Evolutionary conservation across 2,113 vertebrate species (phyloP).

Genomic region (Cairina moschata): DNA sequence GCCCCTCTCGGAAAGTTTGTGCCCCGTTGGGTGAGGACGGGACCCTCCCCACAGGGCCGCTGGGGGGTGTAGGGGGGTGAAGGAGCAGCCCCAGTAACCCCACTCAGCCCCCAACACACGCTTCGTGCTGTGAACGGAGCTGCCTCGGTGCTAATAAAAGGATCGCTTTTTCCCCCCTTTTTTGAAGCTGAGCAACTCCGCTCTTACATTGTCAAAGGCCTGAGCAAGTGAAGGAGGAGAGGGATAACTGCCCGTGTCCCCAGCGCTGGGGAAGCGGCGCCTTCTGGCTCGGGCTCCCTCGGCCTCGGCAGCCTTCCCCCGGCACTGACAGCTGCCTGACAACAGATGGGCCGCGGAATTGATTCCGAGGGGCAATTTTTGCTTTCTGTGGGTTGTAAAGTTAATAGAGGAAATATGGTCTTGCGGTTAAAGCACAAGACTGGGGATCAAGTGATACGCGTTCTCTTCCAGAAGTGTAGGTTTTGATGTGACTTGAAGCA

Average conservation of each 20-base stretch:
- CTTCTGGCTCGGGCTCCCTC: background rate
- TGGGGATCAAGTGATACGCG: slow-evolving; percentile 61
- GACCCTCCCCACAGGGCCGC: too few relatives aligned
- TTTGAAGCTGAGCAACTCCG: background rate
- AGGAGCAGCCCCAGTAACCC: background rate
- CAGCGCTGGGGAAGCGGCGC: background rate
- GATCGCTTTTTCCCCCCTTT: background rate
- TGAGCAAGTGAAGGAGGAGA: background rate
- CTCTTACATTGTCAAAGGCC: background rate
- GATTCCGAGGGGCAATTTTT: background rate
- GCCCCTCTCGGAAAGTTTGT: too few relatives aligned
- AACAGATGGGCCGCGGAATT: background rate
- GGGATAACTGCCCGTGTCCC: background rate
- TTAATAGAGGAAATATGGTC: slow-evolving; percentile 50
- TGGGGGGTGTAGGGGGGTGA: too few relatives aligned
- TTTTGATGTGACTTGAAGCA: background rate
- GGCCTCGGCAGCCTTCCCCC: background rate
- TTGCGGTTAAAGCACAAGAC: slow-evolving; percentile 66
- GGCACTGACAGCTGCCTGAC: background rate
- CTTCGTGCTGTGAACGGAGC: background rate
- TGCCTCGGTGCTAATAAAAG: background rate
- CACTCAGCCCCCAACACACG: background rate
- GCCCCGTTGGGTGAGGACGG: too few relatives aligned
- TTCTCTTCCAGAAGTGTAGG: background rate
- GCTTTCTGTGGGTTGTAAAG: slow-evolving; percentile 21